phyloP scores from a whole-genome alignment of 2,888 invertebrate genomes.

The Ochropleura leucogaster region DNA sequence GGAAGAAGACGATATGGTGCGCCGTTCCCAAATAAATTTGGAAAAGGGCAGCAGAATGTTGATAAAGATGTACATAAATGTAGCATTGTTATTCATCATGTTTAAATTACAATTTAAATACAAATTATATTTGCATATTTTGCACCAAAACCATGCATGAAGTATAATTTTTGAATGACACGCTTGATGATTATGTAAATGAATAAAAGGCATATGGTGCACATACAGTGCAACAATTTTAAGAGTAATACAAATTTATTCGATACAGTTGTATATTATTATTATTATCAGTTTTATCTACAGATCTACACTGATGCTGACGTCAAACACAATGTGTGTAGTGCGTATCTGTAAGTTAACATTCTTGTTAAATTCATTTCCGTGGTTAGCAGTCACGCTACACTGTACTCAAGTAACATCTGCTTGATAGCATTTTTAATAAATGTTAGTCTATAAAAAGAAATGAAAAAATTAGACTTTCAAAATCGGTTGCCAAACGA shows the following conservation, averaged over 20 bases:
- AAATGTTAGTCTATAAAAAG: too few species aligned
- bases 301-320: conserved; percentile 29
- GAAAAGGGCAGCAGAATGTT: neutral
- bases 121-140: neutral
- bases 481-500: neutral
- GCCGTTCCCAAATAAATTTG: neutral
- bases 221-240: neutral
- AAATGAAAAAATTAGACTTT: too few species aligned
- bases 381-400: conserved; percentile 13
- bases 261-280: neutral
- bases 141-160: neutral
- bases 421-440: neutral
- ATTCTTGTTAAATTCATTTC: conserved; percentile 31
- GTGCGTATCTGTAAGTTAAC: conserved; percentile 1
- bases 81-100: neutral
- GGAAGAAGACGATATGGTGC: neutral
- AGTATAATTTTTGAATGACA: neutral
- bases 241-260: neutral
- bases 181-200: conserved; percentile 24
- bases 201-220: neutral
- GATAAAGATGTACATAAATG: neutral
- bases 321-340: conserved; percentile 20
- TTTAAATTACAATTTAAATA: neutral
- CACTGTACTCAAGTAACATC: conserved; percentile 9
- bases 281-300: neutral